Percentiles rank a stretch among this genome's conserved stretches.
Conservation (phyloP, 2,888 invertebrate genomes). For the Chrysopilus asiliformis region DNA sequence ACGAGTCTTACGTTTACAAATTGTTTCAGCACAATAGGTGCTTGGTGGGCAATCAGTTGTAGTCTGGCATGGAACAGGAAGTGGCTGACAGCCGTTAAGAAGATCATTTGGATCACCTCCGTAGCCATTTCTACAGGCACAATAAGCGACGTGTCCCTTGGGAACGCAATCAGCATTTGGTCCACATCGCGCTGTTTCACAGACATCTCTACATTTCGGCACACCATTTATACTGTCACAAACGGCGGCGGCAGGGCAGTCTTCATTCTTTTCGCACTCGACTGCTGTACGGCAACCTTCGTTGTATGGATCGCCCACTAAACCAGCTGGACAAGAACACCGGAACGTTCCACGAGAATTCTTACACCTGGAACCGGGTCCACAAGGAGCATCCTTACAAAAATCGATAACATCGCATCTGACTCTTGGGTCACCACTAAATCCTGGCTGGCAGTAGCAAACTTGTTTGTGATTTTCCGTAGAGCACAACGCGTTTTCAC, state of each 20-base stretch:
- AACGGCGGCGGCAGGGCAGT: constrained; percentile 68
- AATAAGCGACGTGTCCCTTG: constrained; percentile 59
- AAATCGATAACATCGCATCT: constrained; percentile 66
- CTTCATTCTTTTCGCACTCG: constrained; percentile 63
- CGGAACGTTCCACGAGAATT: constrained; percentile 68
- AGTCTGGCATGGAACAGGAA: constrained; percentile 55
- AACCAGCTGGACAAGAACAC: constrained; percentile 64
- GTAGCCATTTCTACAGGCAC: constrained; percentile 66
- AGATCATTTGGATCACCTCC: constrained; percentile 61
- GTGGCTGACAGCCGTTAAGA: constrained; percentile 57
- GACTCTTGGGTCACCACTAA: constrained; percentile 59
- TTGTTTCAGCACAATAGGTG: constrained; percentile 66
- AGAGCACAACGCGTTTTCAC: constrained; percentile 71
- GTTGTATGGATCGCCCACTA: constrained; percentile 73
- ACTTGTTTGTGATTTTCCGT: constrained; percentile 67
- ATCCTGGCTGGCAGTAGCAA: constrained; percentile 79
- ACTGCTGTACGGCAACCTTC: constrained; percentile 71
- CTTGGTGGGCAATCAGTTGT: constrained; percentile 63
- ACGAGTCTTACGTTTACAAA: constrained; percentile 80
- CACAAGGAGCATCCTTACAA: constrained; percentile 66
- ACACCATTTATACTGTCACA: constrained; percentile 57
- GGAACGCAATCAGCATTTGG: constrained; percentile 73
- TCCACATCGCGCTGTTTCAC: constrained; percentile 64
- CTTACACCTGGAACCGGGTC: constrained; percentile 63
- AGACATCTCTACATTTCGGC: constrained; percentile 73